phyloP scores from a whole-genome alignment of 53 echinoderm and acorn worm genomes.

The Paracentrotus lividus region DNA sequence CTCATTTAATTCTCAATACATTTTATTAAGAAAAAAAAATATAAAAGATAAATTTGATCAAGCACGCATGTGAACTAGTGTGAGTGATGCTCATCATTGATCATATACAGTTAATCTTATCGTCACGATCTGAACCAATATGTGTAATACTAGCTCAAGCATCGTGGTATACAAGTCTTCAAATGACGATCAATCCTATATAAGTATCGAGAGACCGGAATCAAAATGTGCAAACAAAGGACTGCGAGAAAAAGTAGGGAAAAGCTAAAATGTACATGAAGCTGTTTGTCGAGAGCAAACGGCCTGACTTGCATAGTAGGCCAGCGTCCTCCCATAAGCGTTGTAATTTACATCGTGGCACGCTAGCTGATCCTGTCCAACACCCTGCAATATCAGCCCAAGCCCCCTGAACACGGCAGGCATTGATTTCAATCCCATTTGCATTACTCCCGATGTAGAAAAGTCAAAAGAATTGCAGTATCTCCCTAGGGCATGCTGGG shows the following conservation, averaged over 20 bases:
- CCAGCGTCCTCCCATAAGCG: constrained; percentile 17
- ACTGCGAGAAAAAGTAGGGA: neutral
- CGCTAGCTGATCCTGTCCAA: constrained; percentile 41
- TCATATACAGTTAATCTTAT: neutral
- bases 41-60: no score
- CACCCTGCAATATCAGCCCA: constrained; percentile 52
- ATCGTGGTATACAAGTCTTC: constrained; percentile 1
- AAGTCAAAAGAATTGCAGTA: constrained; percentile 65
- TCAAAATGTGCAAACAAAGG: constrained; percentile 35
- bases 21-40: neutral
- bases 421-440: constrained; percentile 61
- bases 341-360: constrained; percentile 38
- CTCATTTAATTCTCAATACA: neutral
- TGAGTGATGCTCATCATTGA: neutral
- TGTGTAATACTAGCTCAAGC: neutral
- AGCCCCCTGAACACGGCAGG: constrained; percentile 31
- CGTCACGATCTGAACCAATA: neutral
- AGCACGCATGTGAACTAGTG: neutral
- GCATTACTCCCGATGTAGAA: constrained; percentile 38
- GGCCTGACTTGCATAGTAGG: neutral
- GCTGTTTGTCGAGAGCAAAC: constrained; percentile 42
- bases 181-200: constrained; percentile 6
- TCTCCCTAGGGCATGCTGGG: constrained; percentile 49
- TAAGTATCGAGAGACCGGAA: constrained; percentile 21
- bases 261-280: neutral